phyloP scores from a whole-genome alignment of 1,140 invertebrate species.

The Vanessa tameamea region DNA sequence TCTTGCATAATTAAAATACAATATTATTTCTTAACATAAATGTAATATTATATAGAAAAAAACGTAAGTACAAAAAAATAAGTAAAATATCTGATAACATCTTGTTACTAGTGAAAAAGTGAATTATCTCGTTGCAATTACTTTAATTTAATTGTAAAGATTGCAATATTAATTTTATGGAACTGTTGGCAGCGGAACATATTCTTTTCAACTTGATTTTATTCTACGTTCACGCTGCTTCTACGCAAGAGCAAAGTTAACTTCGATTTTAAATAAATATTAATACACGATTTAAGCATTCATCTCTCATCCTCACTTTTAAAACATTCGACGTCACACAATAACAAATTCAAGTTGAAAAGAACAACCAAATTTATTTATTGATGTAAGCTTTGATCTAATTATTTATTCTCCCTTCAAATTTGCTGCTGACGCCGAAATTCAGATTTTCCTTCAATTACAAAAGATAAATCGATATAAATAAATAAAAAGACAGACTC shows the following conservation, averaged over 20 bases:
- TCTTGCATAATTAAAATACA: too few relatives aligned
- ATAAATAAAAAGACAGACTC: too few relatives aligned
- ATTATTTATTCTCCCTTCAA: slow-evolving; percentile 15
- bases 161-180: slow-evolving; percentile 23
- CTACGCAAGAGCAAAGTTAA: slow-evolving; percentile 25
- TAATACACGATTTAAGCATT: slow-evolving; percentile 14
- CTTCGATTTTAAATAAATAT: slow-evolving; percentile 23
- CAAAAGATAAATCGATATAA: not conserved
- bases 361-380: slow-evolving; percentile 41
- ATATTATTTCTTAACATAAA: not conserved
- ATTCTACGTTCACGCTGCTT: slow-evolving; percentile 44
- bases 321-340: slow-evolving; percentile 31
- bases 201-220: slow-evolving; percentile 71
- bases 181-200: slow-evolving; percentile 65
- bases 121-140: too few relatives aligned
- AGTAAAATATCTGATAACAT: not conserved
- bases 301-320: slow-evolving; percentile 38
- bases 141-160: not conserved
- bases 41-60: not conserved
- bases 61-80: not conserved
- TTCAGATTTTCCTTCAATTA: slow-evolving; percentile 19
- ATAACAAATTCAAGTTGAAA: slow-evolving; percentile 56
- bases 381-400: slow-evolving; percentile 36
- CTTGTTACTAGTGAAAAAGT: not conserved
- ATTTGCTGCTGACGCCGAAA: slow-evolving; percentile 20